These are phyloP conservation scores for Drosophila hamatofila DNA, from an alignment of 2,888 invertebrate species.

Conservation along the genomic window DNA sequence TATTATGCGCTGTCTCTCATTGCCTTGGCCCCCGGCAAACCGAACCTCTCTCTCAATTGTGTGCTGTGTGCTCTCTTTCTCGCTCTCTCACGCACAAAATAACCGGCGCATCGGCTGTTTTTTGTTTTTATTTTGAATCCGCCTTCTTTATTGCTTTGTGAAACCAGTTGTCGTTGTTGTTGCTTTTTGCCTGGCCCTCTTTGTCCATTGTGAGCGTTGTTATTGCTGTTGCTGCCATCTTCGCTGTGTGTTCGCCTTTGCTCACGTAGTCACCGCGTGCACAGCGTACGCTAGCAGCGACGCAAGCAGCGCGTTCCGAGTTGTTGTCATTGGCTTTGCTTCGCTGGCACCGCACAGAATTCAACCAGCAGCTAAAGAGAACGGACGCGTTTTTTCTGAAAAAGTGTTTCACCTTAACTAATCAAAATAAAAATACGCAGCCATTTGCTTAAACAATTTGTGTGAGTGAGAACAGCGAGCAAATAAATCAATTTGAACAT, in stretches of 20 bases:
- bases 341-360: constrained; percentile 60
- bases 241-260: constrained; percentile 63
- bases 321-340: constrained; percentile 47
- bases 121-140: constrained; percentile 75
- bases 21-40: constrained; percentile 50
- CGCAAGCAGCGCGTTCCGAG: constrained; percentile 31
- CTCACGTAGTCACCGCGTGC: constrained; percentile 79
- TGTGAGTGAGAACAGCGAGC: constrained; percentile 28
- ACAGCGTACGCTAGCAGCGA: constrained; percentile 39
- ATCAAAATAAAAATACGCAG: constrained; percentile 32
- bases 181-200: constrained; percentile 41
- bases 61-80: constrained; percentile 24
- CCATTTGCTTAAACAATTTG: constrained; percentile 67
- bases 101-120: constrained; percentile 79
- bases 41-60: constrained; percentile 17
- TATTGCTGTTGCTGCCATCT: constrained; percentile 26
- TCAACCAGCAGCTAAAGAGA: constrained; percentile 65
- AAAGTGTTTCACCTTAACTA: constrained; percentile 31
- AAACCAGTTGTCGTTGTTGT: constrained; percentile 49
- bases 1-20: constrained; percentile 36
- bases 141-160: constrained; percentile 47
- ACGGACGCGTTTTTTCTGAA: constrained; percentile 57
- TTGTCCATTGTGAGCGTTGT: constrained; percentile 33
- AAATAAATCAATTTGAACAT: constrained; percentile 24
- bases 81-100: constrained; percentile 25